Evolutionary conservation across 1,140 invertebrate genomes (phyloP), one percentile per base, ranked within the genome.

Genomic region (Oedothorax gibbosus): DNA sequence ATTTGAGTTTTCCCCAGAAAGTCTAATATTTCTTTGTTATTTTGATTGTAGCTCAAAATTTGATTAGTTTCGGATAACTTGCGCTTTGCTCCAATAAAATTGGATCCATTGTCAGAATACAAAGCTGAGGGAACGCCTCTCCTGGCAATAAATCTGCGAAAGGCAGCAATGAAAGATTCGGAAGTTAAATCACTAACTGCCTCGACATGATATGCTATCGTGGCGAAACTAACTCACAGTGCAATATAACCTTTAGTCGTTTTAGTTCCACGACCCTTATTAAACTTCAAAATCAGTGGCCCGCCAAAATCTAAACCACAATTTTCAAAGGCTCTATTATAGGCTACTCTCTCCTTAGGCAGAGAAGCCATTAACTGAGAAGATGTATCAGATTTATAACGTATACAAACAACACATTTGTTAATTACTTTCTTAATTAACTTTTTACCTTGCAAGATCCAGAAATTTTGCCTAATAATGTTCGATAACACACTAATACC

Each of bases 191-290:
- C 64, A 3, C 56, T 49, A 60, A 82, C 50, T 21, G 83, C 49
- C 62, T 86, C 85, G 62, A 83, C 21, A 21, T 86, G 65, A 50
- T 66, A 65, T 15, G 85, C 77, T n/a, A 66, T 60, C 11, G 60
- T 64, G 10, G 78, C 56, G 2, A 83, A 15, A 20, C 69, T 71
- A 11, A 80, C 62, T 15, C 49, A 80, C n/a, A 68, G 15, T 15
- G 56, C 11, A 6, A 80, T 68, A 60, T 69, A 80, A 11, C 65
- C 51, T 68, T 80, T 69, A 57, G 68, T 80, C 14, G 62, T 12
- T 51, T 68, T 80, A 51, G 15, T 50, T 14, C 65, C n/a, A n/a
- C n/a, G n/a, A n/a, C n/a, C n/a, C n/a, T n/a, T n/a, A n/a, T 68
- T 18, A 68, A 15, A 49, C 51, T 78, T 78, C 51, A 78, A 78